Evolutionary conservation across 2,113 vertebrate species (phyloP).

Genomic region (Tricholaema leucomelas): DNA sequence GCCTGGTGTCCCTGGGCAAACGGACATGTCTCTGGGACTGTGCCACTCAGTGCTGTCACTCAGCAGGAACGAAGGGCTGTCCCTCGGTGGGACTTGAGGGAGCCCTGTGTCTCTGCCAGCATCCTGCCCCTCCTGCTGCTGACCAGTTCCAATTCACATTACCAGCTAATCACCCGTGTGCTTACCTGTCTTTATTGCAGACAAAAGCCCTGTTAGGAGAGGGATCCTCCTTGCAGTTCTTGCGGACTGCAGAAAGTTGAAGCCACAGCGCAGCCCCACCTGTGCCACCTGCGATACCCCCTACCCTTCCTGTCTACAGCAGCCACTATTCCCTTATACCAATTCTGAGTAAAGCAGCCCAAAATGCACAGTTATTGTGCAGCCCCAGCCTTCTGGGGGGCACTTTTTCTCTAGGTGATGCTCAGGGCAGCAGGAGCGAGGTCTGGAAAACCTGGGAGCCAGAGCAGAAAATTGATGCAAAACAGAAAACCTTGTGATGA

Average conservation of each 20-base stretch:
- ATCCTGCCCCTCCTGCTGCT: accelerated
- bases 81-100: accelerated
- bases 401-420: not conserved
- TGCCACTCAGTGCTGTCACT: not conserved
- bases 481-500: not conserved
- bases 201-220: not conserved
- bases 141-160: not conserved
- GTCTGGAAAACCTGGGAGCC: not conserved
- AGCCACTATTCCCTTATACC: accelerated
- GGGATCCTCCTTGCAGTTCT: not conserved
- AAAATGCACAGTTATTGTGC: accelerated
- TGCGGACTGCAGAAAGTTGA: not conserved
- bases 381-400: not conserved
- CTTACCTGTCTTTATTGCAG: accelerated
- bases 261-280: not conserved
- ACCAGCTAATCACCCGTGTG: not conserved
- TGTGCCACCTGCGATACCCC: not conserved
- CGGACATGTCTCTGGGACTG: accelerated
- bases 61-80: not conserved
- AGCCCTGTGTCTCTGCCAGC: not conserved
- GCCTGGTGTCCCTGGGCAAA: accelerated
- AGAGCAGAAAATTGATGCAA: not conserved
- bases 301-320: not conserved
- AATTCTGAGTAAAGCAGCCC: not conserved
- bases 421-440: not conserved